These are phyloP conservation scores for Rhyacophila brunnea DNA, from an alignment of 1,140 invertebrate genomes.

Conservation along the genomic window DNA sequence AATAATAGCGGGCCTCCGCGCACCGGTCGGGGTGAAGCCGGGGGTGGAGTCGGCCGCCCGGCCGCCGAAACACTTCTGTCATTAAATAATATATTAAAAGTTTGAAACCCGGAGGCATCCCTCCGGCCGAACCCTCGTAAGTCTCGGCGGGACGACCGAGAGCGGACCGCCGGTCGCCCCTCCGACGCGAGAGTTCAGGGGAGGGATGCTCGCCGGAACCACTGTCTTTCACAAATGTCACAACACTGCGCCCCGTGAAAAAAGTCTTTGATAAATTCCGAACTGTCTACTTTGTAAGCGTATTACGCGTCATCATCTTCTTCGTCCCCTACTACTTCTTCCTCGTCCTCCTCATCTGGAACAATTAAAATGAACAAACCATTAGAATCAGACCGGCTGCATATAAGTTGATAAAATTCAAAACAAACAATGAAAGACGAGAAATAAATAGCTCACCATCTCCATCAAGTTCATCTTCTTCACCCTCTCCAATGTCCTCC, in stretches of 20 bases:
- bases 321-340: constrained; percentile 57
- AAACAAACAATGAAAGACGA: not conserved
- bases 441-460: constrained; percentile 47
- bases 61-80: constrained; percentile 24
- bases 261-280: constrained; percentile 34
- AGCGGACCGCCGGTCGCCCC: not conserved
- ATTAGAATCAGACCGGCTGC: constrained; percentile 1
- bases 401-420: not conserved
- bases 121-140: constrained; percentile 3
- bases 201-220: constrained; percentile 29
- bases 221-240: constrained; percentile 36
- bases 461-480: constrained; percentile 68
- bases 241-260: constrained; percentile 33
- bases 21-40: not conserved
- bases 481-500: constrained; percentile 66
- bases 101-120: constrained; percentile 22
- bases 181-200: constrained; percentile 7
- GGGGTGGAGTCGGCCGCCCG: no score
- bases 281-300: constrained; percentile 26
- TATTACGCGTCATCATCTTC: constrained; percentile 62
- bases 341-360: constrained; percentile 61
- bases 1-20: constrained; percentile 5
- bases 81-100: constrained; percentile 32
- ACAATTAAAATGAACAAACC: constrained; percentile 37
- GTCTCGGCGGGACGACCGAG: not conserved